Base-by-base conservation (phyloP, 1,140 invertebrate genomes). In the Adoxophyes honmai region DNA sequence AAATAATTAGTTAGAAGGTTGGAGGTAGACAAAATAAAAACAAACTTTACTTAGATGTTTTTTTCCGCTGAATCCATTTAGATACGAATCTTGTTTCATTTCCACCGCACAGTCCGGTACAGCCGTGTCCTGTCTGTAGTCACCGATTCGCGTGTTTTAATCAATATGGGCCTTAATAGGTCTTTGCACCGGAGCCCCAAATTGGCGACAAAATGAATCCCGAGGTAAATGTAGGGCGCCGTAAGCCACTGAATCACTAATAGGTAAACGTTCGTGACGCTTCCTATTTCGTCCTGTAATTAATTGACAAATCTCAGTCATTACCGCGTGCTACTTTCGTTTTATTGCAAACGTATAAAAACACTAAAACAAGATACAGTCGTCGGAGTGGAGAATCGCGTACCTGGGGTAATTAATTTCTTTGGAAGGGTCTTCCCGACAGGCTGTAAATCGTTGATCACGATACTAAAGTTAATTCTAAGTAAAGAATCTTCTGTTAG, bases 301-400 rank as follows among this genome's bases (percentile, higher is more conserved):
- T 80, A 85, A 80, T 80, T 73, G 78, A 66, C 70, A 74, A 79
- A 79, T 71, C 76, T 68, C 66, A 35, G 64, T 54, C 70, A 82
- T 81, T 81, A 82, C 66, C 63, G 66, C 68, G 73, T 57, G 71
- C 75, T 70, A 78, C 57, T 78, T 78, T 56, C 68, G 55, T 63
- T 62, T 51, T 18, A 21, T 21, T 57, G 42, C 34, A 48, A 48
- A 21, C 14, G 42, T 18, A 48, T 48, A 48, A 28, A 44, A 28
- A 28, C n/a, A 38, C 42, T 28, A 39, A 39, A 15, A 9, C 38
- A 5, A 39, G 9, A 15, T 39, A 39, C 37, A 39, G 13, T 39
- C 11, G 21, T 28, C 21, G 2, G 21, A 28, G 2, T 28, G 21
- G 21, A 28, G 21, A 6, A 28, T 28, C 21, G 21, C 21, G 21